Conservation (phyloP, 1,140 invertebrate genomes). For the Glossosoma conforme region DNA sequence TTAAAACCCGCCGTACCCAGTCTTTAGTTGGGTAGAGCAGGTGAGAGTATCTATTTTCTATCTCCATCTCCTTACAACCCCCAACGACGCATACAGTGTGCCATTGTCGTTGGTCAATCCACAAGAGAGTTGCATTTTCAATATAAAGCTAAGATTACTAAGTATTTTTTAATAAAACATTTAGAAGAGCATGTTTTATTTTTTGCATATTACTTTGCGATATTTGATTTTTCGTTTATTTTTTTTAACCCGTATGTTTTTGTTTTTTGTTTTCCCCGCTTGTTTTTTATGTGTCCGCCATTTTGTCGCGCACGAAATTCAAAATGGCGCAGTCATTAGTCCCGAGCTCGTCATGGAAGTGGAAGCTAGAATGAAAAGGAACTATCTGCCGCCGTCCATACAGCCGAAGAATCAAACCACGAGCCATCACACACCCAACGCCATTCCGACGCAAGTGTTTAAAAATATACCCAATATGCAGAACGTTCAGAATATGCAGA, state of each 20-base stretch:
- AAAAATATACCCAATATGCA: slow-evolving; percentile 33
- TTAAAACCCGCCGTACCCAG: too few relatives aligned
- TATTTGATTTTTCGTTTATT: slow-evolving; percentile 22
- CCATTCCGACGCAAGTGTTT: background rate
- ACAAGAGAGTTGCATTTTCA: too few relatives aligned
- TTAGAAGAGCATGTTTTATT: too few relatives aligned
- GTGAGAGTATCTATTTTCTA: too few relatives aligned
- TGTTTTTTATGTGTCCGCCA: slow-evolving; percentile 24
- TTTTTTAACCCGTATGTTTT: slow-evolving; percentile 20
- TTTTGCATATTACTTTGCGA: too few relatives aligned
- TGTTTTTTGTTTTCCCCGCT: slow-evolving; percentile 18
- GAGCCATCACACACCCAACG: too few relatives aligned
- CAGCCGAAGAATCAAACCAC: slow-evolving; percentile 39
- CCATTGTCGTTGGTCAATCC: too few relatives aligned
- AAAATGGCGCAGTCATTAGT: slow-evolving; percentile 65
- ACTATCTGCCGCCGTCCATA: slow-evolving; percentile 66
- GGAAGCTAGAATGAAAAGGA: slow-evolving; percentile 81
- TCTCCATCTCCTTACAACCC: too few relatives aligned
- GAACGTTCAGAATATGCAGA: slow-evolving; percentile 2
- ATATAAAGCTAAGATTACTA: too few relatives aligned
- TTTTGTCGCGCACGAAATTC: slow-evolving; percentile 1
- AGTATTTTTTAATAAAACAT: too few relatives aligned
- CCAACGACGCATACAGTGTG: too few relatives aligned
- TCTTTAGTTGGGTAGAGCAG: too few relatives aligned
- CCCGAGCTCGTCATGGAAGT: slow-evolving; percentile 82